Evolutionary conservation across 2,888 invertebrate species (phyloP), one percentile per base, ranked within the genome.

Genomic region (Eretmocerus hayati): DNA sequence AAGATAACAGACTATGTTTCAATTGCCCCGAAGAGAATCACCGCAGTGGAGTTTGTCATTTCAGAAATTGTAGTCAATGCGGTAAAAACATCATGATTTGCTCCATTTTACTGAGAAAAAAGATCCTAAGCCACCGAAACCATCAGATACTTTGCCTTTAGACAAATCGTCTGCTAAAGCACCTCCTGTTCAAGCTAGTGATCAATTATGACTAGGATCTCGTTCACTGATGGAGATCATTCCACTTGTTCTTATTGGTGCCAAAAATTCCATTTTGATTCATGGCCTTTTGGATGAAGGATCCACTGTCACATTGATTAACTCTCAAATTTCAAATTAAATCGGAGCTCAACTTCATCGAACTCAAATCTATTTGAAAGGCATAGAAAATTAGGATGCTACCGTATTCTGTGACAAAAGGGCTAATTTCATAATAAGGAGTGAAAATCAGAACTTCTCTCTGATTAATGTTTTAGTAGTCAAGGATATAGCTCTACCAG

Each of bases 251-350:
- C 13, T 36, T 3, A 6, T 2, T n/a, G 36, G 35, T 23, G 4
- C n/a, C 2, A 5, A 16, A 18, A 16, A 2, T n/a, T 19, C 16
- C 11, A 42, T 22, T 35, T 13, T 9, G n/a, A 35, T 42, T 15
- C 13, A 43, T 20, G 44, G 15, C 5, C 21, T 36, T 15, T 20
- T 37, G 1, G 44, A 44, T 9, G 37, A 37, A 6, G 37, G 44
- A 9, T 19, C 44, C 0, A 21, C 44, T 13, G 37, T 19, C 5
- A 19, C 37, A 8, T 11, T 44, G 9, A 44, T 44, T 9, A 19
- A 26, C 20, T 19, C 18, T 2, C 15, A 30, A 30, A 20, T 44
- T 6, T 11, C 30, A 5, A 15, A 44, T 5, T 4, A 44, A 5
- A 20, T 37, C 15, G 26, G 37, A 8, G n/a, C 26, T 0, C 1